Percentiles rank a stretch among this genome's conserved stretches.
Evolutionary conservation across 1,140 invertebrate species (phyloP).

Genomic region (Mizuhopecten yessoensis): DNA sequence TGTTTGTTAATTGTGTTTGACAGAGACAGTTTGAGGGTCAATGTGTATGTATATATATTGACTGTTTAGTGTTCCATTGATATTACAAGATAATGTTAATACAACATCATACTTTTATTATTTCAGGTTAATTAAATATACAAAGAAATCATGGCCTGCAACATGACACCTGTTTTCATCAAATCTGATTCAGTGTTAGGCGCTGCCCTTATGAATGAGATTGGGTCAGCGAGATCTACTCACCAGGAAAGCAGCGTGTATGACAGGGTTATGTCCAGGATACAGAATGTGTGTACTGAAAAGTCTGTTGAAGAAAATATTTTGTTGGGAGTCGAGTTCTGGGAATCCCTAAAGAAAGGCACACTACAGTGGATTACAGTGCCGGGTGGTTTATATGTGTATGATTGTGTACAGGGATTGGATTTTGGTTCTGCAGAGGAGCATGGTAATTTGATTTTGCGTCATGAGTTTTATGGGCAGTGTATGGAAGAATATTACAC

Average conservation of each 20-base stretch:
- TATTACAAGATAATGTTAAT: no score
- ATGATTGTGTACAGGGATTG: not conserved
- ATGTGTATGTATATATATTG: no score
- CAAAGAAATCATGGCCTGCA: not conserved
- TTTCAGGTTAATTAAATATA: not conserved
- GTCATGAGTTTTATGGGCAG: not conserved
- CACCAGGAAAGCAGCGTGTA: not conserved
- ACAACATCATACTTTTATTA: not conserved
- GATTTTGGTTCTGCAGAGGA: not conserved
- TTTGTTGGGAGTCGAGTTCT: not conserved
- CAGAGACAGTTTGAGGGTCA: no score
- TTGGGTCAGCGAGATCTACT: not conserved
- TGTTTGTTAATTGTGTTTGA: no score
- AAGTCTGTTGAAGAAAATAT: not conserved
- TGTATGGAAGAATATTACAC: not conserved
- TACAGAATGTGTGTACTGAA: not conserved
- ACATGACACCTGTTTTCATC: not conserved
- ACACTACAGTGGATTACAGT: not conserved
- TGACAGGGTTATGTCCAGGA: not conserved
- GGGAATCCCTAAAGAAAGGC: not conserved
- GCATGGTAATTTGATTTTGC: not conserved
- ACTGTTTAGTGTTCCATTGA: no score
- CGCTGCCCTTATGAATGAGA: not conserved
- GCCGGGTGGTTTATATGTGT: not conserved
- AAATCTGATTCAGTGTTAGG: slow-evolving; percentile 14